Evolutionary conservation across 2,888 invertebrate genomes (phyloP).

Genomic region (Drosophila paramelanica): DNA sequence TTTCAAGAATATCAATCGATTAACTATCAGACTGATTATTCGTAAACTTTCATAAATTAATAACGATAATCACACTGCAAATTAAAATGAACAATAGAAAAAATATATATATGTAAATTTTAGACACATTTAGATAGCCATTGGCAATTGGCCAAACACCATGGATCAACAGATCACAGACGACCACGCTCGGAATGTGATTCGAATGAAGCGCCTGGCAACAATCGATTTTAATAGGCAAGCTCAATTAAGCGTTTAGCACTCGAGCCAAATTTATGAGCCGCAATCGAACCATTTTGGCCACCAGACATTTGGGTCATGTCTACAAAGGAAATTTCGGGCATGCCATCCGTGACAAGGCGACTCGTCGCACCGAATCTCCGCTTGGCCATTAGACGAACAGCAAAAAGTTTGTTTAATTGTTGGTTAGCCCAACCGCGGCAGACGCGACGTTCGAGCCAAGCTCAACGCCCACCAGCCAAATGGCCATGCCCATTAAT

Average conservation of each 20-base stretch:
- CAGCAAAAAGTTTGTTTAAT: conserved; percentile 62
- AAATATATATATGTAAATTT: conserved; percentile 11
- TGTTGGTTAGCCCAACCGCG: conserved; percentile 28
- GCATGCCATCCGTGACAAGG: conserved; percentile 24
- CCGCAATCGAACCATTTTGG: conserved; percentile 54
- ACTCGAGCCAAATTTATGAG: conserved; percentile 64
- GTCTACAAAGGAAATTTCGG: conserved; percentile 68
- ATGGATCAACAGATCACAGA: conserved; percentile 35
- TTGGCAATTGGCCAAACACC: conserved; percentile 33
- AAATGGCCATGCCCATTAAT: conserved; percentile 62
- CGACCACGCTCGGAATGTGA: conserved; percentile 39
- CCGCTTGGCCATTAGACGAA: conserved; percentile 47
- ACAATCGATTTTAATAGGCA: conserved; percentile 55
- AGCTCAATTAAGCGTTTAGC: conserved; percentile 70
- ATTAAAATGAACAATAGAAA: conserved; percentile 13
- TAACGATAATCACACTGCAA: conserved; percentile 12
- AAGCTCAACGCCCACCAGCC: conserved; percentile 64
- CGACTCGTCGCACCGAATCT: conserved; percentile 19
- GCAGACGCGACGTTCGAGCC: conserved; percentile 37
- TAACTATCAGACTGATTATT: background rate
- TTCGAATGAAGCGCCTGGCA: conserved; percentile 34
- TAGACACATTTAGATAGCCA: conserved; percentile 20
- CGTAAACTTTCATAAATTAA: conserved; percentile 9
- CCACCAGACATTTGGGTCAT: conserved; percentile 69
- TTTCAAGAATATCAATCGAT: background rate